Evolutionary conservation across 1,140 invertebrate species (phyloP), one percentile per base, ranked within the genome.

Genomic region (Littorina saxatilis): DNA sequence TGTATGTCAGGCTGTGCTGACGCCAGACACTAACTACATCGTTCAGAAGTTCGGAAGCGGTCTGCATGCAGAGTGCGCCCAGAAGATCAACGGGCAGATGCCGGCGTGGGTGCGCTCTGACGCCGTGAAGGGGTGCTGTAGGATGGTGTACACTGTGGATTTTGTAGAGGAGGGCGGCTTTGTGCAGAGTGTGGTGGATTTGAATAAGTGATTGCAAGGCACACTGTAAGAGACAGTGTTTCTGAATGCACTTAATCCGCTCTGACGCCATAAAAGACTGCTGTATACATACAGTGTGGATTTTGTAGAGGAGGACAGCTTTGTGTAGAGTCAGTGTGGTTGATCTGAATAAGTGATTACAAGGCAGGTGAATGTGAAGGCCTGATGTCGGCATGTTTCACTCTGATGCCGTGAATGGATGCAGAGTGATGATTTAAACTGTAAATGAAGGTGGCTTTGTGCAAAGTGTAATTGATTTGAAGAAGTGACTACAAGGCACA

Each of bases 1-100:
- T n/a, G 70, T 73, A n/a, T 73, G 70, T 20, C 70, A 73, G 43
- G 43, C 70, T 3, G 70, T 73, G 70, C 70, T 73, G 70, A 73
- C 70, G 3, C 70, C 70, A 0, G 29, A 15, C 43, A 52, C 70
- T 1, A 29, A n/a, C 23, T 20, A 27, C 70, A 32, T 73, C 20
- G 17, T 73, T 5, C 43, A 52, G 70, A 47, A 73, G 70, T 32
- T 52, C 5, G 20, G 23, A 23, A 52, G 70, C 70, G 29, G 39
- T 17, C 2, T 73, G 17, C 23, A 73, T 39, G 23, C 4, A 11
- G 43, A 73, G 40, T 73, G 70, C 37, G 70, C 70, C 40, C 29
- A 20, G n/a, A 73, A 73, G 43, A 73, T 73, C 43, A 73, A 73
- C 70, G 13, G 4, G 9, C 3, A 1, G 70, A n/a, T 73, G 17